A percentile compares a stretch with the other conserved stretches of the same genome.
Conservation (phyloP, 1,140 invertebrate genomes). For the Branchinecta lindahli region DNA sequence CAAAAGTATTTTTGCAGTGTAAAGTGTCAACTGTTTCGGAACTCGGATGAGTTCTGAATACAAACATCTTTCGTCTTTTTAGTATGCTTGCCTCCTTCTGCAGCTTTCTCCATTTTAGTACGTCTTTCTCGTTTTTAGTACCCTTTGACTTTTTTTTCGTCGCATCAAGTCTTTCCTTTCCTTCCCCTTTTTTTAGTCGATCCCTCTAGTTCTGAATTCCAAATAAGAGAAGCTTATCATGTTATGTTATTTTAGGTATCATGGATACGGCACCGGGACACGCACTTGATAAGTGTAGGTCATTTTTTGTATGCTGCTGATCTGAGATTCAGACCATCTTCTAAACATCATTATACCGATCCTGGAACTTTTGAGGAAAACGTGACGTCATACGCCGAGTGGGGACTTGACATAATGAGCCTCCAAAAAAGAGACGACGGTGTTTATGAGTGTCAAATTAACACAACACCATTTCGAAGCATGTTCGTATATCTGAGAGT, state of each 20-base stretch:
- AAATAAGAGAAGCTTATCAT: no score
- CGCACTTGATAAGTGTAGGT: slow-evolving; percentile 68
- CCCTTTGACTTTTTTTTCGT: no score
- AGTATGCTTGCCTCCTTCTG: no score
- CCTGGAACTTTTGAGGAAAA: not conserved
- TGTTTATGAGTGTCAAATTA: slow-evolving; percentile 81
- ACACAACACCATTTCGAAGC: slow-evolving; percentile 69
- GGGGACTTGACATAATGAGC: slow-evolving; percentile 74
- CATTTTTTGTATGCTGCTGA: slow-evolving; percentile 79
- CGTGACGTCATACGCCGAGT: slow-evolving; percentile 50
- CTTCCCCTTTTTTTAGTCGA: no score
- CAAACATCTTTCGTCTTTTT: no score
- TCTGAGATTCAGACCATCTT: slow-evolving; percentile 68
- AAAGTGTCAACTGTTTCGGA: no score
- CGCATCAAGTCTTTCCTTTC: no score
- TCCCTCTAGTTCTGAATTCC: no score
- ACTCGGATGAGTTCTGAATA: no score
- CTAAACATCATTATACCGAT: slow-evolving; percentile 29
- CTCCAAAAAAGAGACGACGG: slow-evolving; percentile 62
- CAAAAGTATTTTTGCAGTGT: no score
- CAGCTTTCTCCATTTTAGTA: no score
- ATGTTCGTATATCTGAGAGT: slow-evolving; percentile 70
- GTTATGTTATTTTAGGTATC: slow-evolving; percentile 16
- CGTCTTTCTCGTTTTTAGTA: no score
- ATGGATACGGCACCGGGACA: slow-evolving; percentile 53